Percentiles rank a stretch among this genome's conserved stretches.
Conservation (phyloP, 2,888 invertebrate genomes). For the Synergus laeviventris region DNA sequence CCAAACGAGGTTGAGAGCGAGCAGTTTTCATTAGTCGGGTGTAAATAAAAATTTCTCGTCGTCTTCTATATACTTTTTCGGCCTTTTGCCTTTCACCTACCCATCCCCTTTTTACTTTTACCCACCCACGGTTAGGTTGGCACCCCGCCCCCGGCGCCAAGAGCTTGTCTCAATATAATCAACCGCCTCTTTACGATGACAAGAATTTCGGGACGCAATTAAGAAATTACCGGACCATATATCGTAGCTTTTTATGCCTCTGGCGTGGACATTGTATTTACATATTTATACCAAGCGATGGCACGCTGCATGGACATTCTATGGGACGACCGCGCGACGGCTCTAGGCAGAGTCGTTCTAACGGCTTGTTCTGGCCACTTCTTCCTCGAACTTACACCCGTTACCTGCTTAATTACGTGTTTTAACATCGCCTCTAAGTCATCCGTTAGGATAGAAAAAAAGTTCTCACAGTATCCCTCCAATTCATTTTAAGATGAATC, state of each 20-base stretch:
- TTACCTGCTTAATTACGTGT: slow-evolving; percentile 52
- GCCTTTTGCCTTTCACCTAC: slow-evolving; percentile 4
- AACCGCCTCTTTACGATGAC: slow-evolving; percentile 73
- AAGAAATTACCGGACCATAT: slow-evolving; percentile 75
- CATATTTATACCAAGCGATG: slow-evolving; percentile 68
- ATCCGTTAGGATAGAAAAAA: background rate
- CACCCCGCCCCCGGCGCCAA: slow-evolving; percentile 65
- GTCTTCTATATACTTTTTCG: background rate
- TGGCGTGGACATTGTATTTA: slow-evolving; percentile 68
- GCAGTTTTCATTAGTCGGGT: slow-evolving; percentile 38
- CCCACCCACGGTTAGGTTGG: slow-evolving; percentile 19
- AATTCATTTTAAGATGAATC: background rate
- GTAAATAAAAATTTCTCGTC: slow-evolving; percentile 13
- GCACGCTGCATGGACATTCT: slow-evolving; percentile 52
- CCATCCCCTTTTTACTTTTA: slow-evolving; percentile 27
- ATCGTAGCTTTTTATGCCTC: slow-evolving; percentile 71
- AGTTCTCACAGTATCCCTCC: background rate
- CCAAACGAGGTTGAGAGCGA: slow-evolving; percentile 47
- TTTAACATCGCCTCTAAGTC: slow-evolving; percentile 34
- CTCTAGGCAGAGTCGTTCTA: slow-evolving; percentile 45
- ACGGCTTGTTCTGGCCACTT: slow-evolving; percentile 43
- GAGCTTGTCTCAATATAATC: slow-evolving; percentile 68
- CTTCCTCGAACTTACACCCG: slow-evolving; percentile 48
- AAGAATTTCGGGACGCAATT: slow-evolving; percentile 74
- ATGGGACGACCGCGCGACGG: slow-evolving; percentile 64